Evolutionary conservation across 2,113 vertebrate genomes (phyloP), one percentile per base, ranked within the genome.

Genomic region (Cyphomyrus discorhynchus): DNA sequence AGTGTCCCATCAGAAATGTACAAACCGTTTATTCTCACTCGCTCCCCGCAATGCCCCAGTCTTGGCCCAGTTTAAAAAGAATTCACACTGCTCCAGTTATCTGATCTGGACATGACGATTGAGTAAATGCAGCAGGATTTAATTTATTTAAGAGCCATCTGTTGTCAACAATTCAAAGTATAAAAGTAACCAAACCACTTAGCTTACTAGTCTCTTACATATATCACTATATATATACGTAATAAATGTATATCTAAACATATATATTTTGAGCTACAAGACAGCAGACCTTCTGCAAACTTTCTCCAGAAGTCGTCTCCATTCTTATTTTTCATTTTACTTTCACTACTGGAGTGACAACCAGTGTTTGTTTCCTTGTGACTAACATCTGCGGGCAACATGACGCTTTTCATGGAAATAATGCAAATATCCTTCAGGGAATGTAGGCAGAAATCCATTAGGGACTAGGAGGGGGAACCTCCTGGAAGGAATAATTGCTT

Each of bases 381-480:
- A 82, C 77, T 42, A 82, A 82, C 77, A 82, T 82, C 77, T 45
- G 77, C 0, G 1, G 42, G 39, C 77, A 82, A 42, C 15, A 19
- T 82, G 39, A 42, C 2, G 77, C 35, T 82, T 82, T 82, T 82
- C 77, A 82, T 42, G 31, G 77, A 39, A 82, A 45, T 42, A 82
- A 42, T 82, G 77, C 77, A 82, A 82, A 82, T 82, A 82, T 82
- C 77, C 77, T 82, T 82, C 77, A 21, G 39, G 39, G 15, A 82
- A 82, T 9, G 77, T 9, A 45, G 77, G 77, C 15, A 45, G 77
- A 82, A 21, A 82, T 24, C 77, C 77, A 45, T 42, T 82, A 82
- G 39, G 77, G 77, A 42, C 77, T 10, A 42, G 77, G 15, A 45
- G 77, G 35, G 42, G 31, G 39, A 42, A 80, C 74, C 39, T 66